A percentile compares a stretch with the other conserved stretches of the same genome.
phyloP scores from a whole-genome alignment of 2,797 vertebrate species.

The Coluber constrictor region DNA sequence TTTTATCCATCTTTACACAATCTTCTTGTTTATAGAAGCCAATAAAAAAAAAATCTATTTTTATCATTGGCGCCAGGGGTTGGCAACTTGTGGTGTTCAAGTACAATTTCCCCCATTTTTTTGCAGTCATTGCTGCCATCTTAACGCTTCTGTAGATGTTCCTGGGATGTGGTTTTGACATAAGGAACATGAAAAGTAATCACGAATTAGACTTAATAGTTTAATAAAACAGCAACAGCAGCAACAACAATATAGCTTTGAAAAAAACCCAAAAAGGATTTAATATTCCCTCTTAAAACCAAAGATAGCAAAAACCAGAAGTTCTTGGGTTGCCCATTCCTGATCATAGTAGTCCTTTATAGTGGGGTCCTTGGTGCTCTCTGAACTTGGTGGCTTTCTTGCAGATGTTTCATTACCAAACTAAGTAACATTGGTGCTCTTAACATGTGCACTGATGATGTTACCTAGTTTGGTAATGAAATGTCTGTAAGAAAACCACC shows the following conservation, averaged over 20 bases:
- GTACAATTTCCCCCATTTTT: not conserved
- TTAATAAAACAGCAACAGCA: not conserved
- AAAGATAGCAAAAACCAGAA: not conserved
- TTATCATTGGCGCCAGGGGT: not conserved
- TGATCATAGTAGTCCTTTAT: not conserved
- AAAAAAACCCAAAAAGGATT: not conserved
- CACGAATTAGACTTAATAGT: not conserved
- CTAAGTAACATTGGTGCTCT: not conserved
- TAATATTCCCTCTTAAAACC: not conserved
- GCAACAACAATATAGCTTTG: not conserved
- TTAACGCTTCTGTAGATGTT: not conserved
- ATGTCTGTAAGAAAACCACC: not conserved
- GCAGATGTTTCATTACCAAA: not conserved
- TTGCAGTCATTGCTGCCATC: not conserved
- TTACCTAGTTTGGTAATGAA: not conserved
- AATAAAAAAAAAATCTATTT: not conserved
- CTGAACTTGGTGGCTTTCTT: not conserved
- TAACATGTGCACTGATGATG: not conserved
- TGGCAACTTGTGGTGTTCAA: not conserved
- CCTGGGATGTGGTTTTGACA: not conserved
- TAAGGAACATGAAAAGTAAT: not conserved
- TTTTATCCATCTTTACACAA: not conserved
- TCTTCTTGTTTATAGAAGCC: not conserved
- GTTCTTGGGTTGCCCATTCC: not conserved
- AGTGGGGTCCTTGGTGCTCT: not conserved